phyloP scores from a whole-genome alignment of 2,888 invertebrate genomes.

The Aphrophora alni region DNA sequence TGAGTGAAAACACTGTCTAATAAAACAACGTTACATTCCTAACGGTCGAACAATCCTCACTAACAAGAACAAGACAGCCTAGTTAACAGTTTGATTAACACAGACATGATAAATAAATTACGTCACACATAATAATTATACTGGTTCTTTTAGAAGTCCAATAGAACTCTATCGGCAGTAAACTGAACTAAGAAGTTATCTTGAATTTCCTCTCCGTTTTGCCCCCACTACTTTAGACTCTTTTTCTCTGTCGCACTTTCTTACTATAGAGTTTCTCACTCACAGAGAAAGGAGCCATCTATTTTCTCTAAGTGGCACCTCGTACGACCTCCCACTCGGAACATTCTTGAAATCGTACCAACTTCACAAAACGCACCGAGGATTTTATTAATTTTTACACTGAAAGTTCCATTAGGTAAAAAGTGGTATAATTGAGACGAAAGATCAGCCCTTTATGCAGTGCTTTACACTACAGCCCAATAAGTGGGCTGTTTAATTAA shows the following conservation, averaged over 20 bases:
- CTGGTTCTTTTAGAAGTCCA: neutral
- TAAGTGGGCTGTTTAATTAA: no score
- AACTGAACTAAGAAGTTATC: neutral
- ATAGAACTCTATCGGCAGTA: slow-evolving; percentile 2
- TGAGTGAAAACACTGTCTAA: no score
- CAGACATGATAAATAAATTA: slow-evolving; percentile 2
- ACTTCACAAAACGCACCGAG: neutral
- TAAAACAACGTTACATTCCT: neutral
- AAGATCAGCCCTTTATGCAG: no score
- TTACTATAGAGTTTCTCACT: neutral
- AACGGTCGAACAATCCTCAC: neutral
- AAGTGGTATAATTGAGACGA: no score
- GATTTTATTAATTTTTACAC: no score
- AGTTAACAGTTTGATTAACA: slow-evolving; percentile 5
- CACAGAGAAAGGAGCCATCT: neutral
- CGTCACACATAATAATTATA: slow-evolving; percentile 5
- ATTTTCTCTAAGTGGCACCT: neutral
- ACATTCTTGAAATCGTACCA: neutral
- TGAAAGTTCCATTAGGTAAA: no score
- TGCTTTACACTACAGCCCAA: no score
- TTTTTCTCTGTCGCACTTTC: neutral
- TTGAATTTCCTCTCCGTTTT: neutral
- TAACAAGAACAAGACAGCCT: slow-evolving; percentile 2
- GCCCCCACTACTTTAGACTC: neutral
- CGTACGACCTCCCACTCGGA: neutral